Evolutionary conservation across 2,888 invertebrate species (phyloP).

Genomic region (Gortyna flavago): DNA sequence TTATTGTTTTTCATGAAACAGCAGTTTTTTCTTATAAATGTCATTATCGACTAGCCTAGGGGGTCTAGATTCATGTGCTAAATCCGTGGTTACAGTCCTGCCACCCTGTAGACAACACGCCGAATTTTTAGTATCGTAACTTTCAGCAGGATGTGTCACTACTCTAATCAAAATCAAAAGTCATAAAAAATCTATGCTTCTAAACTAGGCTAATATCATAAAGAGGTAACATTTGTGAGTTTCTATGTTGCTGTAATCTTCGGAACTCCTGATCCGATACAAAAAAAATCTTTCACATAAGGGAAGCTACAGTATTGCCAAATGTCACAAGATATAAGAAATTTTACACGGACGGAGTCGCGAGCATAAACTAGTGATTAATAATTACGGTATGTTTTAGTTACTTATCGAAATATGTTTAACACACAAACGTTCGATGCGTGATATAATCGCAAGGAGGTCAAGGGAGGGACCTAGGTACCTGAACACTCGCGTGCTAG

Average conservation of each 20-base stretch:
- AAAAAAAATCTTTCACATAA: neutral
- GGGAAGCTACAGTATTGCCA: neutral
- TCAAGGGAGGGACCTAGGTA: neutral
- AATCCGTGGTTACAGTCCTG: too few species aligned
- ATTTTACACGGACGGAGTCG: neutral
- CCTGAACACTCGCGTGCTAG: neutral
- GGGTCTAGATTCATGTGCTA: too few species aligned
- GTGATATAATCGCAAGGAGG: neutral
- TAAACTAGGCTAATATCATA: neutral
- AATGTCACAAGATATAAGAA: neutral
- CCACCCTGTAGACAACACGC: too few species aligned
- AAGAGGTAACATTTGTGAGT: neutral
- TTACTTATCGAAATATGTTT: too few species aligned
- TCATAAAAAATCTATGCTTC: neutral
- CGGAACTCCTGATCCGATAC: neutral
- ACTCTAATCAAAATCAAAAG: too few species aligned
- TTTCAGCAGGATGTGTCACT: too few species aligned
- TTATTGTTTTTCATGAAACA: too few species aligned
- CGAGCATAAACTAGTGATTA: neutral
- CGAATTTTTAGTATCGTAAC: too few species aligned
- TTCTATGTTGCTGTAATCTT: neutral
- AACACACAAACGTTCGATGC: neutral
- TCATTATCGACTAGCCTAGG: too few species aligned
- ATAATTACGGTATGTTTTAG: neutral
- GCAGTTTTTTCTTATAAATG: too few species aligned